phyloP scores from a whole-genome alignment of 2,113 vertebrate species.

The Alosa alosa region DNA sequence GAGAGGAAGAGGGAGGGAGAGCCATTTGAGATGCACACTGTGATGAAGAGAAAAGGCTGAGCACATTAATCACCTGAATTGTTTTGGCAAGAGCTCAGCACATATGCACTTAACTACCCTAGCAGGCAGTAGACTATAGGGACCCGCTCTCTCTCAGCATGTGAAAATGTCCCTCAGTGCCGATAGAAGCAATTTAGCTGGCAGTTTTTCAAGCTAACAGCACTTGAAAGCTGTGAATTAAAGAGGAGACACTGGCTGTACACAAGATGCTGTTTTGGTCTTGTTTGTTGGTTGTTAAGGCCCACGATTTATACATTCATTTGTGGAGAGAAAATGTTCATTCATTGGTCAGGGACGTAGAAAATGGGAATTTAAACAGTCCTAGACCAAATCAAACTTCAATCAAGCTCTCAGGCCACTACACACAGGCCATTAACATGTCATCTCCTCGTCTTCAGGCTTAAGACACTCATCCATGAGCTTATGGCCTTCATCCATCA shows the following conservation, averaged over 20 bases:
- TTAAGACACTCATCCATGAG: not conserved
- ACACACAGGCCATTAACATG: not conserved
- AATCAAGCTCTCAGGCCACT: not conserved
- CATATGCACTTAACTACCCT: not conserved
- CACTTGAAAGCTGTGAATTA: not conserved
- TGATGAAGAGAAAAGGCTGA: not conserved
- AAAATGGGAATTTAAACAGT: not conserved
- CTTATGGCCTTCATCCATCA: too few relatives aligned
- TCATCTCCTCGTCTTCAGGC: not conserved
- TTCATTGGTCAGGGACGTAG: not conserved
- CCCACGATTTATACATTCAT: not conserved
- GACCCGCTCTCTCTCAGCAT: not conserved
- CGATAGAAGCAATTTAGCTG: not conserved
- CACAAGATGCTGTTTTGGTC: not conserved
- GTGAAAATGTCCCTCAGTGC: constrained; percentile 4
- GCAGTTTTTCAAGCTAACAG: not conserved
- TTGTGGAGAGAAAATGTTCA: not conserved
- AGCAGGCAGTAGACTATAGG: not conserved
- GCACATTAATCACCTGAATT: not conserved
- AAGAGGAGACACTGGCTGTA: not conserved
- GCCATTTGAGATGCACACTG: not conserved
- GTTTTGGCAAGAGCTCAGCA: not conserved
- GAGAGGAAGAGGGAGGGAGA: not conserved
- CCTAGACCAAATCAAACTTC: not conserved
- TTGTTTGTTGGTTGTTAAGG: not conserved